Evolutionary conservation across 2,113 vertebrate species (phyloP).

Genomic region (Rhinopomastus cyanomelas): DNA sequence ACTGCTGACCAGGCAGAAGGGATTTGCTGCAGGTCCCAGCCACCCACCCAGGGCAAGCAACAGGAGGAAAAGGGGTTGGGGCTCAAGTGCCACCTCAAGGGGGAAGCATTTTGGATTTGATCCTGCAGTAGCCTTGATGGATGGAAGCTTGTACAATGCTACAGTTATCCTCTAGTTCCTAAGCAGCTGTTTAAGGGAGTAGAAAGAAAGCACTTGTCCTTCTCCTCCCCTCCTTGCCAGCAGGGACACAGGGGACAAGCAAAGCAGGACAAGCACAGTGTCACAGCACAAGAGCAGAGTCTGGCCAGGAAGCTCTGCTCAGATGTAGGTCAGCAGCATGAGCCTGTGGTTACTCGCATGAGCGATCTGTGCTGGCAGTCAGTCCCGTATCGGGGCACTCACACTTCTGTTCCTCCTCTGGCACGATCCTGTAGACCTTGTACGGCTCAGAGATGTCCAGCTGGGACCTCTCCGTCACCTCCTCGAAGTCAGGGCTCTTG

Average conservation of each 20-base stretch:
- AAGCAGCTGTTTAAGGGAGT: not conserved
- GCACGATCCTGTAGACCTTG: slow-evolving; percentile 96
- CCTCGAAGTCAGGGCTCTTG: slow-evolving; percentile 98
- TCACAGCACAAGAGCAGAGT: fast-evolving
- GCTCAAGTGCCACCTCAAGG: fast-evolving
- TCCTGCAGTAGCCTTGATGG: not conserved
- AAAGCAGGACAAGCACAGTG: not conserved
- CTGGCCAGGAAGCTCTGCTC: not conserved
- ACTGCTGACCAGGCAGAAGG: not conserved
- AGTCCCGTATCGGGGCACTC: slow-evolving; percentile 4
- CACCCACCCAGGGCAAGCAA: fast-evolving
- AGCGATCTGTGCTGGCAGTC: fast-evolving
- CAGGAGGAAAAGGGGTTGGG: not conserved
- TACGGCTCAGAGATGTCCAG: slow-evolving; percentile 98
- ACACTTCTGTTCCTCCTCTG: slow-evolving; percentile 96
- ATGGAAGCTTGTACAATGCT: fast-evolving
- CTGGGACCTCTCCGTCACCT: slow-evolving; percentile 95
- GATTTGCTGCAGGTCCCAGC: not conserved
- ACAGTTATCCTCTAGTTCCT: not conserved
- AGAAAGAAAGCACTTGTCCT: not conserved
- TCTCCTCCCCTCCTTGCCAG: not conserved
- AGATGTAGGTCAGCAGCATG: not conserved
- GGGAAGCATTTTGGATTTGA: not conserved
- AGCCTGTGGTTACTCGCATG: not conserved
- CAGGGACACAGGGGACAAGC: not conserved